These are phyloP conservation scores for Nasonia oneida DNA, from an alignment of 2,888 invertebrate genomes.

Conservation along the genomic window DNA sequence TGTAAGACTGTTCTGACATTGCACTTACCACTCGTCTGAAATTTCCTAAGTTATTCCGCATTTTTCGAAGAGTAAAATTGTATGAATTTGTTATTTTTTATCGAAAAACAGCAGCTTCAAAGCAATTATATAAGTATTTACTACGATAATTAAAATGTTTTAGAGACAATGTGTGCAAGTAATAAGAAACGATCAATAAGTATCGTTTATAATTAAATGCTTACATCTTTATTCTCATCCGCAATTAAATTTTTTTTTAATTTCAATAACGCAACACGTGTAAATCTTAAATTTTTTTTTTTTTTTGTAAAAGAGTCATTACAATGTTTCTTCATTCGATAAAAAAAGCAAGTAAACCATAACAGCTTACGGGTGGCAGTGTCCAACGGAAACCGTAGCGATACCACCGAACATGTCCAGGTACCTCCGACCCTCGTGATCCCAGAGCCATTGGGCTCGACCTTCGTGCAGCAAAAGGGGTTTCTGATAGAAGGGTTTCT, in stretches of 20 bases:
- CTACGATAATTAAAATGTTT: too few species aligned
- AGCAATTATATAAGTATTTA: too few species aligned
- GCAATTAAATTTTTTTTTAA: background rate
- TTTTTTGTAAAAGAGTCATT: too few species aligned
- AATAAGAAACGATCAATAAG: too few species aligned
- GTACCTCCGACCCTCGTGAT: conserved; percentile 91
- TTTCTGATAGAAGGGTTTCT: conserved; percentile 88
- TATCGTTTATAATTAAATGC: too few species aligned
- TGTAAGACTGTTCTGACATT: conserved; percentile 88
- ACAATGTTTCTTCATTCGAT: too few species aligned
- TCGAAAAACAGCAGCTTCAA: too few species aligned
- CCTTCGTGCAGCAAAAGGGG: conserved; percentile 93
- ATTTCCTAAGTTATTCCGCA: background rate
- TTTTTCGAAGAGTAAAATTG: background rate
- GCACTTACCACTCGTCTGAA: conserved; percentile 91
- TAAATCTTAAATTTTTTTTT: too few species aligned
- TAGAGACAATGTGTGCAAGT: too few species aligned
- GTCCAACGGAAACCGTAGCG: conserved; percentile 98
- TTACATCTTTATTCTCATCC: too few species aligned
- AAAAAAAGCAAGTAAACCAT: background rate
- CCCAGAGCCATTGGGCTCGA: conserved; percentile 95
- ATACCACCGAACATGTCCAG: conserved; percentile 98
- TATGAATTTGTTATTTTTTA: too few species aligned
- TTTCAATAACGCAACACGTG: background rate
- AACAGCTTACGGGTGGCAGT: conserved; percentile 95